Evolutionary conservation across 2,888 invertebrate species (phyloP), one percentile per base, ranked within the genome.

Genomic region (Thera britannica): DNA sequence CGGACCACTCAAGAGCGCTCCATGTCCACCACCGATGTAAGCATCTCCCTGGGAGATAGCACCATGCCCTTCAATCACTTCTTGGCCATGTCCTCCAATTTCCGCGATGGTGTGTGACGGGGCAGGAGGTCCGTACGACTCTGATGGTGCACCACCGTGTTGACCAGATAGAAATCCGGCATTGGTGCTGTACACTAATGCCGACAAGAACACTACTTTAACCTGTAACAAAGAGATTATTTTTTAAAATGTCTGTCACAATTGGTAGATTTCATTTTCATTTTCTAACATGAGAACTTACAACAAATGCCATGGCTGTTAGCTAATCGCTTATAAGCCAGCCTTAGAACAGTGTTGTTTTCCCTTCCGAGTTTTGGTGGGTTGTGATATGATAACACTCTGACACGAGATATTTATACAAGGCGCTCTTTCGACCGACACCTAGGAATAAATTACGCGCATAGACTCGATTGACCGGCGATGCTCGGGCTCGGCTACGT

Each of bases 251-350:
- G 36, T 4, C 2, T 41, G 48, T 57, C 46, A 36, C 49, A 2
- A 12, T 55, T 38, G 35, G 6, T 49, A 55, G 59, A 49, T 49
- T 58, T 58, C n/a, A 58, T 62, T 59, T 55, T 12, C 48, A 65
- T 69, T 35, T 58, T 51, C 44, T 74, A 63, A 74, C 66, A 71
- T 75, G 56, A 70, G 46, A 78, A 93, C 93, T 93, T 90, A 93
- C 93, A 88, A 90, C 81, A 85, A 90, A 92, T 82, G 90, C 90
- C 93, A 93, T 93, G 93, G 93, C 93, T 93, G 78, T 85, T 92
- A 93, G 93, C 93, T 93, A 93, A 92, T 77, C 93, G 93, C 93
- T 86, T 82, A 77, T 70, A 84, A 92, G 91, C 93, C 93, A 88
- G 85, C 85, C 80, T 74, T 84, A 79, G 77, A 77, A 74, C 84